Evolutionary conservation across 1,140 invertebrate species (phyloP), one percentile per base, ranked within the genome.

Genomic region (Eupeodes corollae): DNA sequence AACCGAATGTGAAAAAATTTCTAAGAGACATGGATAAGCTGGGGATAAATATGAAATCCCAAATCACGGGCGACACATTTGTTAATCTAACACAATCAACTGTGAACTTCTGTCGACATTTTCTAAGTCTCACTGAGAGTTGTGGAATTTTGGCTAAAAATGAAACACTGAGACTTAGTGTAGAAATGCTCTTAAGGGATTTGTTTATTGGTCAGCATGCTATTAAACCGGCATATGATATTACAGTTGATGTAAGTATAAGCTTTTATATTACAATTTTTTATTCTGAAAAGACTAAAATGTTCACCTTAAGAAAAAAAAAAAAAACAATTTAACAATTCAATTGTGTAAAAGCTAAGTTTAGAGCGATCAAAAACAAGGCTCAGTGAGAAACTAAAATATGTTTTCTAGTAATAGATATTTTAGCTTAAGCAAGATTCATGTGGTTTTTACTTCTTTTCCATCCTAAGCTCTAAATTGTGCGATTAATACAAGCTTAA

Each of bases 11-110:
- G 14, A 61, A 69, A 15, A 73, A 73, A 32, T 48, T 76, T 0
- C 42, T 75, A 11, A 53, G 61, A 0, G 74, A 75, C 52, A 47
- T 77, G 15, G 71, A 75, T 21, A 64, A 63, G n/a, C 49, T 73
- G 46, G 69, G 69, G 33, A 66, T 77, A 30, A 63, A 68, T 56
- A 51, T 68, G 42, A 55, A 56, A 2, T 16, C 53, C 2, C 63
- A 68, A 34, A 50, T 66, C 1, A 68, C 66, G 1, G 66, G 66
- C 15, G 66, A 68, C 21, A 68, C 66, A 8, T 68, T 63, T 61
- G 53, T 68, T 3, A 68, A 68, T 44, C 48, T 68, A 5, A 68
- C 63, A 5, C 65, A 68, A 31, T 65, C 63, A 11, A 68, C 63
- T 6, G 52, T 68, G 10, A 58, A 61, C 6, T 68, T 68, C 15